Percentiles rank a stretch among this genome's conserved stretches.
Evolutionary conservation across 2,888 invertebrate genomes (phyloP).

Genomic region (Ophion obscuratus): DNA sequence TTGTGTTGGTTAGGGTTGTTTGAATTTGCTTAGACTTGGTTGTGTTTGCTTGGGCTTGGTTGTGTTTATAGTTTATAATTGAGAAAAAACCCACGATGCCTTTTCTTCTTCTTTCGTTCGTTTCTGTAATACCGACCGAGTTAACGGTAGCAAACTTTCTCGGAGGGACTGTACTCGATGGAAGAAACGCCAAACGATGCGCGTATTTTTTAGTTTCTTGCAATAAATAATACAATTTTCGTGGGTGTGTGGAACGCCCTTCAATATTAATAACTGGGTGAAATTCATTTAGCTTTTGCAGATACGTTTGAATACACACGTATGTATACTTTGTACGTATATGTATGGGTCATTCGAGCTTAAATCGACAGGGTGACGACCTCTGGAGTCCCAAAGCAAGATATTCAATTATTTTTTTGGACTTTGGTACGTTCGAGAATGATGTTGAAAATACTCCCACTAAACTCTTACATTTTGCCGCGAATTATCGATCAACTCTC

Average conservation of each 20-base stretch:
- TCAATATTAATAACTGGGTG: background rate
- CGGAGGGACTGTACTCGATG: background rate
- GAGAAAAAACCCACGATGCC: too few species aligned
- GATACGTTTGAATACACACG: too few species aligned
- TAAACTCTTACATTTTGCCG: too few species aligned
- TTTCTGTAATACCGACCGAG: conserved; percentile 1
- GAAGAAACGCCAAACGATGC: background rate
- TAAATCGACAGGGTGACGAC: background rate
- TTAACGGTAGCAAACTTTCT: background rate
- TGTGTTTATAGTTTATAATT: background rate
- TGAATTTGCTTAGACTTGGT: too few species aligned
- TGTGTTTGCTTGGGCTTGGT: too few species aligned
- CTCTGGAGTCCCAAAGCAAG: background rate
- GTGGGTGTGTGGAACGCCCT: too few species aligned
- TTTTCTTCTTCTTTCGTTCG: background rate
- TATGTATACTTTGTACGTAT: background rate
- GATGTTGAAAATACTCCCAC: too few species aligned
- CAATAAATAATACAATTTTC: too few species aligned
- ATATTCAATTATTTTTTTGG: background rate
- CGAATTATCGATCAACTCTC: too few species aligned
- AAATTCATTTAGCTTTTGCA: background rate
- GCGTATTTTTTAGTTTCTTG: background rate
- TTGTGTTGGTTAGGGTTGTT: background rate
- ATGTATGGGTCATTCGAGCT: conserved; percentile 5
- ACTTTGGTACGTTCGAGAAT: background rate